phyloP scores from a whole-genome alignment of 2,113 vertebrate species.

The Anguilla japonica region DNA sequence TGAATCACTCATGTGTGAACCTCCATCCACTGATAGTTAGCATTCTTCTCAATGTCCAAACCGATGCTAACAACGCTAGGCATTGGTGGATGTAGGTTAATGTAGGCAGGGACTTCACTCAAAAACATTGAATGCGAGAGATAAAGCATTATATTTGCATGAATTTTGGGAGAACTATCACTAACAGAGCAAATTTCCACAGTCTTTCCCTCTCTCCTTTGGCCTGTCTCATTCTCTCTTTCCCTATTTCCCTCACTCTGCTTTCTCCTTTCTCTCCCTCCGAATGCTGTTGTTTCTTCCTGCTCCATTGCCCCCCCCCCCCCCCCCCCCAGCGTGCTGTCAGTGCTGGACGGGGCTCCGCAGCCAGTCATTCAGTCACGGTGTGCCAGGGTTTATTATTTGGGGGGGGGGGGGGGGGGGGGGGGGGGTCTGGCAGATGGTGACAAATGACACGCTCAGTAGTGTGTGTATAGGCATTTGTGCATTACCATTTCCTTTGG shows the following conservation, averaged over 20 bases:
- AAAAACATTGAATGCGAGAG: too few species aligned
- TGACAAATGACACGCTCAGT: background rate
- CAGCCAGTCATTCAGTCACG: background rate
- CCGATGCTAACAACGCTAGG: too few species aligned
- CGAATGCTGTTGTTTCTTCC: background rate
- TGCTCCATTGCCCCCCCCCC: background rate
- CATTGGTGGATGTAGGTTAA: too few species aligned
- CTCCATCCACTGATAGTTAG: too few species aligned
- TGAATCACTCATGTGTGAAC: too few species aligned
- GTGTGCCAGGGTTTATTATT: slow-evolving; percentile 1
- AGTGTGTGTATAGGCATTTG: background rate
- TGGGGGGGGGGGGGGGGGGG: background rate
- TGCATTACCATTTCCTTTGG: background rate
- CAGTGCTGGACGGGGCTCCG: background rate
- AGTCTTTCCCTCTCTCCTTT: background rate
- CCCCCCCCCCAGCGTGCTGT: slow-evolving; percentile 2
- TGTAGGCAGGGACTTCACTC: too few species aligned
- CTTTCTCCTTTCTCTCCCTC: background rate
- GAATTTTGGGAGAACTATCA: too few species aligned
- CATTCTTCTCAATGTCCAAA: too few species aligned
- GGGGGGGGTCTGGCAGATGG: slow-evolving; percentile 21
- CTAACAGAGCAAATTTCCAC: too few species aligned
- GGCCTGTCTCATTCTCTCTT: background rate
- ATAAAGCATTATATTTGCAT: too few species aligned
- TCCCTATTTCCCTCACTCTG: background rate